Conservation (phyloP, 1,140 invertebrate genomes). For the Lamellibrachia luymesi region DNA sequence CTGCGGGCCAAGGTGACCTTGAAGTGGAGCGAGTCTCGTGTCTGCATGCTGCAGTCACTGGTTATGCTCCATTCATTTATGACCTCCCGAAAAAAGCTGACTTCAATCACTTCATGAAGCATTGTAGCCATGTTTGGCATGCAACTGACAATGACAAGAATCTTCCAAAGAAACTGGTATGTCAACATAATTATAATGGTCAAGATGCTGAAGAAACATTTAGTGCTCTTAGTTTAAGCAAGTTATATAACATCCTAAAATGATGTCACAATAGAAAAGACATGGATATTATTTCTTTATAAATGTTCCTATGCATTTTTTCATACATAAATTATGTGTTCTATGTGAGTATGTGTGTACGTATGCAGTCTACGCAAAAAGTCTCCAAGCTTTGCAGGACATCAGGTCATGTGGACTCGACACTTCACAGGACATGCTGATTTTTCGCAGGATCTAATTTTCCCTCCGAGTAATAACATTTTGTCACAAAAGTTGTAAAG, state of each 20-base stretch:
- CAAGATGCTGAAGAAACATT: neutral
- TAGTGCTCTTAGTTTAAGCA: too few relatives aligned
- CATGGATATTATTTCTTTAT: neutral
- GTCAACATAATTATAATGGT: neutral
- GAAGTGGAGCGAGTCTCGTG: constrained; percentile 41
- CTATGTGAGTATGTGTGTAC: too few relatives aligned
- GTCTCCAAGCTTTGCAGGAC: too few relatives aligned
- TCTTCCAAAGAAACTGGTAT: constrained; percentile 44
- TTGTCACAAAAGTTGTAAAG: too few relatives aligned
- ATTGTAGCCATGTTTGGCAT: constrained; percentile 43
- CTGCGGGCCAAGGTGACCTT: constrained; percentile 44
- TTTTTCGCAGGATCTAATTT: too few relatives aligned
- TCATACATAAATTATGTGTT: too few relatives aligned
- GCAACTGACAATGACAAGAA: constrained; percentile 38
- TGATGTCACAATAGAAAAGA: neutral
- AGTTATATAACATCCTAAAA: too few relatives aligned
- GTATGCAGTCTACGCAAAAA: too few relatives aligned
- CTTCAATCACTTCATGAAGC: constrained; percentile 36
- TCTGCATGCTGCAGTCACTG: constrained; percentile 45
- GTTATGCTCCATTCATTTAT: constrained; percentile 52
- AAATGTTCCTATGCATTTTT: neutral
- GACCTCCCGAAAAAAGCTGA: constrained; percentile 33
- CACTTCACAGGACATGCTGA: too few relatives aligned
- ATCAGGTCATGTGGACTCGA: too few relatives aligned
- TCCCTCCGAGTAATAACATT: too few relatives aligned